Evolutionary conservation across 2,888 invertebrate species (phyloP).

Genomic region (Drosophila greeni): DNA sequence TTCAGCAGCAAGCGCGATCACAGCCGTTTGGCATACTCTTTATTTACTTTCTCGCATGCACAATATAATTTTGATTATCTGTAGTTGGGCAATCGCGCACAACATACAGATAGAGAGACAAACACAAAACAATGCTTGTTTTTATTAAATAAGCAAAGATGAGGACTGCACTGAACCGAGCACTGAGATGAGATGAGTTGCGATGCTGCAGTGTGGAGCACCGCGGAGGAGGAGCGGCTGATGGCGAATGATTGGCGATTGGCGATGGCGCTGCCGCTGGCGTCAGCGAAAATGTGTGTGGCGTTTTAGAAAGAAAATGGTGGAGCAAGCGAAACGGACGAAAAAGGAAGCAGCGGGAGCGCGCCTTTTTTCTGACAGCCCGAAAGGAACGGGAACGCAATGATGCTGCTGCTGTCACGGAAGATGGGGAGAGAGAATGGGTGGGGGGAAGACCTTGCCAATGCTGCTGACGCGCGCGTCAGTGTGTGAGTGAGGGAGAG

Average conservation of each 20-base stretch:
- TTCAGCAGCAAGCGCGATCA: slow-evolving; percentile 50
- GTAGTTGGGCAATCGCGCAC: slow-evolving; percentile 57
- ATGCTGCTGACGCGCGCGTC: slow-evolving; percentile 19
- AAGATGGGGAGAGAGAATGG: slow-evolving; percentile 27
- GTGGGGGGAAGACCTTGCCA: slow-evolving; percentile 53
- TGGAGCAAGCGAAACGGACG: slow-evolving; percentile 55
- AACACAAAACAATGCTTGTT: slow-evolving; percentile 36
- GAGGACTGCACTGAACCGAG: slow-evolving; percentile 37
- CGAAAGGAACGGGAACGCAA: slow-evolving; percentile 38
- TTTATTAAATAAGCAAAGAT: slow-evolving; percentile 33
- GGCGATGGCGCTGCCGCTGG: slow-evolving; percentile 62
- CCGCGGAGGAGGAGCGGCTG: slow-evolving; percentile 48
- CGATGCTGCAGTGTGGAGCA: slow-evolving; percentile 40
- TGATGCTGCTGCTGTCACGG: slow-evolving; percentile 32
- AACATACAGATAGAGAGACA: slow-evolving; percentile 37
- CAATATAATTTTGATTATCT: slow-evolving; percentile 71
- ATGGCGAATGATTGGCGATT: slow-evolving; percentile 61
- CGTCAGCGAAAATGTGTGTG: slow-evolving; percentile 56
- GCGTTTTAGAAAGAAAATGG: slow-evolving; percentile 66
- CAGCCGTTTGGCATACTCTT: slow-evolving; percentile 52
- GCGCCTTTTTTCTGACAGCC: slow-evolving; percentile 63
- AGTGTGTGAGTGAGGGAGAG: slow-evolving; percentile 32
- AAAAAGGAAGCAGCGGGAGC: slow-evolving; percentile 43
- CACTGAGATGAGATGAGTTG: slow-evolving; percentile 20
- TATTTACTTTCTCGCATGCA: slow-evolving; percentile 57